Evolutionary conservation across 1,140 invertebrate genomes (phyloP).

Genomic region (Saccostrea glomerata): DNA sequence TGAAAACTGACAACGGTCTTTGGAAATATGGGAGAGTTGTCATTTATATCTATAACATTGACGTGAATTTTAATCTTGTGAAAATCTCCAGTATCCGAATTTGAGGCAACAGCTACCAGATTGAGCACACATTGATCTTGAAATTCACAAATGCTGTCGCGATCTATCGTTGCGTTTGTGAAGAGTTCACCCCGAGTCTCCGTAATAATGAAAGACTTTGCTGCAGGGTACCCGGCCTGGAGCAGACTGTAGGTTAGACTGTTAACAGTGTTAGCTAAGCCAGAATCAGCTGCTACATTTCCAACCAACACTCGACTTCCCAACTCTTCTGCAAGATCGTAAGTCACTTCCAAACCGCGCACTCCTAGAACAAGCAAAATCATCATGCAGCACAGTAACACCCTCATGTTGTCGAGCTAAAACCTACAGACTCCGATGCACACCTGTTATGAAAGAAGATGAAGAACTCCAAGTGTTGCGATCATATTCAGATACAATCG

Average conservation of each 20-base stretch:
- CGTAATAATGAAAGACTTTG: slow-evolving; percentile 59
- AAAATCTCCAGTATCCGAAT: slow-evolving; percentile 52
- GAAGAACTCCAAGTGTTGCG: background rate
- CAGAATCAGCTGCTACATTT: slow-evolving; percentile 56
- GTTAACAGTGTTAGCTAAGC: slow-evolving; percentile 43
- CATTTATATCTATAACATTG: slow-evolving; percentile 65
- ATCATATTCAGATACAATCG: background rate
- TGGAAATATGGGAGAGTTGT: slow-evolving; percentile 63
- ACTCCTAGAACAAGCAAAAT: background rate
- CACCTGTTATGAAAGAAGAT: background rate
- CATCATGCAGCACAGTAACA: background rate
- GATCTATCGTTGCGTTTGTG: slow-evolving; percentile 59
- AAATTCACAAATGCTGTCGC: slow-evolving; percentile 61
- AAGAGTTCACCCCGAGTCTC: slow-evolving; percentile 52
- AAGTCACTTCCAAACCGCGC: slow-evolving; percentile 37
- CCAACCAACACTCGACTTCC: slow-evolving; percentile 52
- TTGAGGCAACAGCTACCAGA: slow-evolving; percentile 54
- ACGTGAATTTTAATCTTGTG: slow-evolving; percentile 61
- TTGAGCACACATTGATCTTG: slow-evolving; percentile 54
- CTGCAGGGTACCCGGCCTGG: slow-evolving; percentile 48
- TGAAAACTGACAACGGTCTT: slow-evolving; percentile 53
- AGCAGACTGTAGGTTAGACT: slow-evolving; percentile 60
- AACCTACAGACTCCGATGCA: background rate
- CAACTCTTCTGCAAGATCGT: slow-evolving; percentile 50
- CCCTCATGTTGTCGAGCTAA: background rate